Conservation (phyloP, 2,113 vertebrate genomes). For the Herpetotheres cachinnans region DNA sequence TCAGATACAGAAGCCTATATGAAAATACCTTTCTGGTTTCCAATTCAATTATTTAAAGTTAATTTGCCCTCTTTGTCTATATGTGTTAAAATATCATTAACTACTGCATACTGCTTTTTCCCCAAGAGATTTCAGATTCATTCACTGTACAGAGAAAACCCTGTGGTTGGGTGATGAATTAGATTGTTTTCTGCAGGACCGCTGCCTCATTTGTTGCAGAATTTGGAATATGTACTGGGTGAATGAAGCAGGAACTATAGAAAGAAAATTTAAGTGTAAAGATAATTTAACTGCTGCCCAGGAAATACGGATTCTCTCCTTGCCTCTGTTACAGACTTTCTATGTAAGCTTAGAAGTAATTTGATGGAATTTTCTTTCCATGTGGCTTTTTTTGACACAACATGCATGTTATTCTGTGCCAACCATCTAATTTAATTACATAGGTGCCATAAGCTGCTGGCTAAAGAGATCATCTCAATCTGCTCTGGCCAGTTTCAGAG, state of each 20-base stretch:
- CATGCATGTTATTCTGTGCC: neutral
- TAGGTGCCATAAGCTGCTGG: neutral
- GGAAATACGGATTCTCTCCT: neutral
- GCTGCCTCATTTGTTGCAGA: neutral
- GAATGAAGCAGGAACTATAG: neutral
- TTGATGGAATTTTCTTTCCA: neutral
- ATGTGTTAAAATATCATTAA: neutral
- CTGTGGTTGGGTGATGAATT: neutral
- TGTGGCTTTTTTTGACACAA: neutral
- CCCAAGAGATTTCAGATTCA: neutral
- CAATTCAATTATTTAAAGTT: neutral
- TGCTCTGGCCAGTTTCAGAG: neutral
- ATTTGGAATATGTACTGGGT: neutral
- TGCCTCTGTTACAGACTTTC: neutral
- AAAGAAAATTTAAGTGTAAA: neutral
- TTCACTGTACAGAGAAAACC: neutral
- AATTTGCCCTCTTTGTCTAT: neutral
- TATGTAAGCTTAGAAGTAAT: neutral
- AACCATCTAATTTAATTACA: neutral
- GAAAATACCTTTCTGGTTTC: neutral
- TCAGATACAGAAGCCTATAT: neutral
- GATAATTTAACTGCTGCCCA: neutral
- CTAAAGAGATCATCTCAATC: neutral
- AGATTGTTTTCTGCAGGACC: neutral
- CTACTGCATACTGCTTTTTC: neutral